Conservation (phyloP, 2,113 vertebrate genomes). For the Sciurus niger region DNA sequence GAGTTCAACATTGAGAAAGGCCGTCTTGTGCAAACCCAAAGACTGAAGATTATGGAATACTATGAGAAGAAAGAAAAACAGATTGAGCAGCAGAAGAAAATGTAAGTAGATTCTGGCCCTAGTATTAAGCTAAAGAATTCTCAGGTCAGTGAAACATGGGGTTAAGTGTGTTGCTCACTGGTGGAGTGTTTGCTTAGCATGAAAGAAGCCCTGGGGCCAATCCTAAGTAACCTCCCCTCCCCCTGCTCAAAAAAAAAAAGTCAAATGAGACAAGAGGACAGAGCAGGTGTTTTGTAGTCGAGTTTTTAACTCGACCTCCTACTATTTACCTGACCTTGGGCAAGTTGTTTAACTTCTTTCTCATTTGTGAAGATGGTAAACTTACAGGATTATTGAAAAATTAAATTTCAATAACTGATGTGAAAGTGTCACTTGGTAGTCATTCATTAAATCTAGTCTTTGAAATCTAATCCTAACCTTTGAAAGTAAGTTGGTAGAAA, state of each 20-base stretch:
- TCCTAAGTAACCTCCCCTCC: background rate
- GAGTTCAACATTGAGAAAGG: constrained; percentile 99
- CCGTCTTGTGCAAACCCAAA: constrained; percentile 98
- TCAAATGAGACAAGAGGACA: background rate
- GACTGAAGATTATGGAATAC: constrained; percentile 99
- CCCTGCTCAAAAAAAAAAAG: background rate
- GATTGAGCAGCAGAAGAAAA: constrained; percentile 99
- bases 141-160: background rate
- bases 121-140: background rate
- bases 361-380: background rate
- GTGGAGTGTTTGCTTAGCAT: background rate
- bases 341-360: background rate
- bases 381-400: background rate
- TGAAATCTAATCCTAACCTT: background rate
- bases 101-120: constrained; percentile 89
- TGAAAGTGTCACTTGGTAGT: background rate
- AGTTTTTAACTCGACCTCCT: background rate
- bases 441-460: background rate
- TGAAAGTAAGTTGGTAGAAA: constrained; percentile 14
- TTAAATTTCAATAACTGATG: background rate
- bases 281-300: background rate
- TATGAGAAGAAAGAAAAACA: constrained; percentile 99
- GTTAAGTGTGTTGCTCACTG: too few relatives aligned
- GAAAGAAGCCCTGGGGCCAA: background rate
- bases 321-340: background rate